Percentiles rank a stretch among this genome's conserved stretches.
Conservation (phyloP, 2,888 invertebrate species). For the Brenthis hecate region DNA sequence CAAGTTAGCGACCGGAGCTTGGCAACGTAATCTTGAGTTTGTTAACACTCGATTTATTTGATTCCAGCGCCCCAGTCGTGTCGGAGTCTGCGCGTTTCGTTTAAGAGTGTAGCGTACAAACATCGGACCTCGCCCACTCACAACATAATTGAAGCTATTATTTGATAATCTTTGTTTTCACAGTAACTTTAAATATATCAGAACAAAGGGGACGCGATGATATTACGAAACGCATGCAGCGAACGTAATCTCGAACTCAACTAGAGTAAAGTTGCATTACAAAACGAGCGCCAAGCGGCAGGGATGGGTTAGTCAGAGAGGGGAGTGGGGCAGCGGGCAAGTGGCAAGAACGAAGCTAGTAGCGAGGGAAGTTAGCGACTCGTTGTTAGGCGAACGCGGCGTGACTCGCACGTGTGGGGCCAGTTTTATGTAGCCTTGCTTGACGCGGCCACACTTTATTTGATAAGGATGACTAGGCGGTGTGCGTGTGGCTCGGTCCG, state of each 20-base stretch:
- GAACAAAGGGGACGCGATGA: slow-evolving; percentile 59
- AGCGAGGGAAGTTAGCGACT: slow-evolving; percentile 45
- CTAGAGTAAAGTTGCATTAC: slow-evolving; percentile 55
- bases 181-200: slow-evolving; percentile 51
- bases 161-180: slow-evolving; percentile 47
- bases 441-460: slow-evolving; percentile 36
- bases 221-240: slow-evolving; percentile 51
- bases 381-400: slow-evolving; percentile 40
- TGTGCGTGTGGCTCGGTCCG: slow-evolving; percentile 37
- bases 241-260: slow-evolving; percentile 62
- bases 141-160: slow-evolving; percentile 43
- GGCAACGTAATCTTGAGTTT: slow-evolving; percentile 49
- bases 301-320: slow-evolving; percentile 50
- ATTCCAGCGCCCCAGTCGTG: slow-evolving; percentile 45
- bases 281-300: slow-evolving; percentile 48
- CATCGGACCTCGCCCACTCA: slow-evolving; percentile 65
- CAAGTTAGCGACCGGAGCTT: slow-evolving; percentile 42
- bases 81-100: slow-evolving; percentile 49
- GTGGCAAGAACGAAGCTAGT: slow-evolving; percentile 49
- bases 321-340: slow-evolving; percentile 48
- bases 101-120: slow-evolving; percentile 42
- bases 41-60: slow-evolving; percentile 48
- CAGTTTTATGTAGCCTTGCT: slow-evolving; percentile 24
- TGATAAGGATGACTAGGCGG: slow-evolving; percentile 35
- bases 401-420: slow-evolving; percentile 44